Evolutionary conservation across 1,140 invertebrate species (phyloP).

Genomic region (Heliconius hewitsoni): DNA sequence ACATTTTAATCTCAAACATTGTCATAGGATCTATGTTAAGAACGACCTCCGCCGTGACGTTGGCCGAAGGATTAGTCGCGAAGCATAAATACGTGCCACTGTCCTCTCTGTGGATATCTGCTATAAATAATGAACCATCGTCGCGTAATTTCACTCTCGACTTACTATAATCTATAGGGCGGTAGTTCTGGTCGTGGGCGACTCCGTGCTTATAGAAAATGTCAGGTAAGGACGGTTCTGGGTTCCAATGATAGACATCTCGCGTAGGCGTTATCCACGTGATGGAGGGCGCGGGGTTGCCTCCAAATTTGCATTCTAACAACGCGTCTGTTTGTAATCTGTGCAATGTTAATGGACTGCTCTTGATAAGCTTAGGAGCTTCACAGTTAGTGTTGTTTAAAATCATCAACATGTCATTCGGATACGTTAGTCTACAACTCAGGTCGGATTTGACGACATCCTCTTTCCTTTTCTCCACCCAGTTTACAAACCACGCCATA

Average conservation of each 20-base stretch:
- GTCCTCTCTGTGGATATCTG: constrained; percentile 86
- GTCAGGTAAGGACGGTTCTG: constrained; percentile 84
- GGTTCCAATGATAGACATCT: constrained; percentile 86
- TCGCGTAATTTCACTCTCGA: constrained; percentile 81
- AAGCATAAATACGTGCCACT: constrained; percentile 94
- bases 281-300: constrained; percentile 89
- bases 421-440: constrained; percentile 84
- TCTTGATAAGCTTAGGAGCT: constrained; percentile 82
- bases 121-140: constrained; percentile 81
- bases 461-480: constrained; percentile 81
- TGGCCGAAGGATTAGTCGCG: constrained; percentile 91
- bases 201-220: constrained; percentile 85
- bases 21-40: constrained; percentile 91
- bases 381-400: constrained; percentile 87
- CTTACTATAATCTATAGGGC: constrained; percentile 74
- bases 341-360: constrained; percentile 83
- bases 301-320: constrained; percentile 89
- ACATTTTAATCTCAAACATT: constrained; percentile 90
- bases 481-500: constrained; percentile 91
- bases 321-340: constrained; percentile 84
- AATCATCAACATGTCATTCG: constrained; percentile 85
- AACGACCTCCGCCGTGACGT: constrained; percentile 86
- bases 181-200: constrained; percentile 82
- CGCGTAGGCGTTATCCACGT: constrained; percentile 92
- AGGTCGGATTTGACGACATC: constrained; percentile 82